These are phyloP conservation scores for Rhagoletis pomonella DNA, from an alignment of 1,140 invertebrate genomes.

Conservation along the genomic window DNA sequence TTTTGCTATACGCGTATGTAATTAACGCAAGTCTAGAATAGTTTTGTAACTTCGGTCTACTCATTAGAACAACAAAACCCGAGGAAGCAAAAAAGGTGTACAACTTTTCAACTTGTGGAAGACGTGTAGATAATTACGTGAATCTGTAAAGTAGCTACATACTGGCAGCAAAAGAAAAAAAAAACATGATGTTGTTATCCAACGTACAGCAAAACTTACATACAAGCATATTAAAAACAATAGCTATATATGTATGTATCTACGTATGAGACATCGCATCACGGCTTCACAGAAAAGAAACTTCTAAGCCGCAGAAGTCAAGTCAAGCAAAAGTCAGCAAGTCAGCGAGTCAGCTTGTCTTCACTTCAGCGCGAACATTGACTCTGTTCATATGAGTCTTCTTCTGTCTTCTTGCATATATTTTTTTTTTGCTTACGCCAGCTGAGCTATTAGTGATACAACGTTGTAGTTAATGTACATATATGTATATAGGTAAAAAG, in stretches of 20 bases:
- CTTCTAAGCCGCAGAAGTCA: background rate
- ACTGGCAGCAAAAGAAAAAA: background rate
- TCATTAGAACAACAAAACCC: constrained; percentile 8
- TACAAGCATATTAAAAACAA: background rate
- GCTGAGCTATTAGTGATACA: background rate
- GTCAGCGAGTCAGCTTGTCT: constrained; percentile 12
- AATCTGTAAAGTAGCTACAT: constrained; percentile 32
- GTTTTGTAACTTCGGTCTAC: background rate
- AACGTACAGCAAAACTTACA: constrained; percentile 11
- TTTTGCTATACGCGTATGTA: background rate
- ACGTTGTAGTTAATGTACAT: background rate
- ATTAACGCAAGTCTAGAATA: constrained; percentile 37
- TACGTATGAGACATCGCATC: background rate
- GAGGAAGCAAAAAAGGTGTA: background rate
- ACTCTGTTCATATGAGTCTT: background rate
- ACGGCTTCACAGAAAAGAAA: background rate
- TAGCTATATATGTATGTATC: background rate
- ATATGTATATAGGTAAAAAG: background rate
- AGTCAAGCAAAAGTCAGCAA: constrained; percentile 2
- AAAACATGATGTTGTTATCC: constrained; percentile 5
- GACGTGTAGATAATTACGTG: background rate
- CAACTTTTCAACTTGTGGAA: constrained; percentile 20
- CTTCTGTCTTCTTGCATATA: background rate
- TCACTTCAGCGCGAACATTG: constrained; percentile 42
- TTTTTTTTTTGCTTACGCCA: background rate